Base-by-base conservation (phyloP, 2,113 vertebrate species). In the Ceratotherium simum region DNA sequence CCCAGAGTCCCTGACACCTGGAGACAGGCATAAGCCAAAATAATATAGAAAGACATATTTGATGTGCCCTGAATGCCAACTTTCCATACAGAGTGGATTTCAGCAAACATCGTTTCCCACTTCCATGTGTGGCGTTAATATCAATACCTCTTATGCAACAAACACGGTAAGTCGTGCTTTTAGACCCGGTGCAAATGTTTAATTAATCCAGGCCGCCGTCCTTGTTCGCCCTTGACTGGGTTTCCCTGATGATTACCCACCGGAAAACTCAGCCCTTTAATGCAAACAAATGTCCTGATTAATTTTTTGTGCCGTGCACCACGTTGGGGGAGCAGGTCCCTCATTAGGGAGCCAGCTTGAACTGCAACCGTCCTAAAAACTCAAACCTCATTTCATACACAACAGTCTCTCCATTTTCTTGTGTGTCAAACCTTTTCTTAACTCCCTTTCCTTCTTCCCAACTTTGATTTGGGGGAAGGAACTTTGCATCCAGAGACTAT, bases 161-260 rank as follows among this genome's bases (percentile, higher is more conserved):
- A 98, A 96, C 96, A 96, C 94, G 95, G 97, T 97, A 96, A 98
- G 96, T 98, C 98, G 98, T 96, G 95, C 85, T 98, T 97, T 98
- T 98, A 98, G 98, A 94, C 97, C 88, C 0, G 0, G 78, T 98
- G 91, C 96, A 98, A 95, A 98, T 98, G 98, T 98, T 98, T 98
- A 98, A 99, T 99, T 99, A 99, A 99, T 98, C 98, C 99, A 96
- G 91, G 93, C 97, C 78, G 95, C 96, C 79, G 84, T 97, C 98
- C 98, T 98, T 97, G 95, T 98, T 97, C 56, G 98, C 96, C 98
- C 98, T 98, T 98, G 98, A 96, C 97, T 98, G 93, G 95, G 81
- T 98, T 98, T 98, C 98, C 97, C 96, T 98, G 97, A 97, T 98
- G 98, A 99, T 98, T 98, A 98, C 97, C 98, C 98, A 98, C 97